These are phyloP conservation scores for Taxidea taxus DNA, from an alignment of 2,113 vertebrate genomes.

Conservation along the genomic window DNA sequence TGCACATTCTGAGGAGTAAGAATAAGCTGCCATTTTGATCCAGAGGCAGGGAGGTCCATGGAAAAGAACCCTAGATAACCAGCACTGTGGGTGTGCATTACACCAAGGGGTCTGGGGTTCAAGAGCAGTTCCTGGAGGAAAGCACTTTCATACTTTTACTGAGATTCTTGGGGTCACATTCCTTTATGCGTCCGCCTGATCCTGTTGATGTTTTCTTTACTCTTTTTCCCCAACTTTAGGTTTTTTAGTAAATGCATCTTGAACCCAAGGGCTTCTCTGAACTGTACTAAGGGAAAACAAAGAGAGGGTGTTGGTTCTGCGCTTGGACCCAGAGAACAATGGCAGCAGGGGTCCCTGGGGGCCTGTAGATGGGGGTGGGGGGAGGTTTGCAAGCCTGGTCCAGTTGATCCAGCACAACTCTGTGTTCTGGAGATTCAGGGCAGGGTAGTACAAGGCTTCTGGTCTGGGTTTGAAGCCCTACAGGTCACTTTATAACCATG, in stretches of 20 bases:
- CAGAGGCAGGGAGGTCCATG: background rate
- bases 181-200: background rate
- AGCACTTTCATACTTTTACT: background rate
- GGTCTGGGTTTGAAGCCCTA: background rate
- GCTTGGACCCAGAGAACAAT: background rate
- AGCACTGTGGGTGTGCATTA: accelerated
- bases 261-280: background rate
- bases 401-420: background rate
- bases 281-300: background rate
- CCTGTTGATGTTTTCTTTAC: background rate
- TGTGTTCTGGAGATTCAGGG: background rate
- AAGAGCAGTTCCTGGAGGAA: background rate
- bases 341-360: background rate
- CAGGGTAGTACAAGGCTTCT: background rate
- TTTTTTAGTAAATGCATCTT: background rate
- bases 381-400: background rate
- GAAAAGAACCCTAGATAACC: background rate
- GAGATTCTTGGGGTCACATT: background rate
- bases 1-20: background rate
- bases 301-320: background rate
- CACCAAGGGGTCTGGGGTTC: background rate
- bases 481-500: background rate
- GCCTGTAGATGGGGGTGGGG: background rate
- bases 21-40: background rate
- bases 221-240: background rate